Evolutionary conservation across 2,888 invertebrate genomes (phyloP), one percentile per base, ranked within the genome.

Genomic region (Arctia plantaginis): DNA sequence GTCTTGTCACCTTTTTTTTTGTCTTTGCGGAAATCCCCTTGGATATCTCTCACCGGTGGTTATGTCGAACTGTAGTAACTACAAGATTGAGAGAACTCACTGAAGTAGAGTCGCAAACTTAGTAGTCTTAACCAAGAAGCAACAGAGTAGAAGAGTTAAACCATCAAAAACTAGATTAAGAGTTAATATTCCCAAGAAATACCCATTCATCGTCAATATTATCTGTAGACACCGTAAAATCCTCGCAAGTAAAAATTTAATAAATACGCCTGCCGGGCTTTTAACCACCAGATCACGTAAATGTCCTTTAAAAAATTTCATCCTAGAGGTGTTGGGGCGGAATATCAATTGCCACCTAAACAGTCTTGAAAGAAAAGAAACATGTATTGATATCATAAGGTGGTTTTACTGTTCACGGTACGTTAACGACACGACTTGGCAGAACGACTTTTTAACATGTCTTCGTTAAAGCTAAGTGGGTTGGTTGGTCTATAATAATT

Each of bases 221-320:
- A 65, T 64, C n/a, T 1, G n/a, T 51, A 47, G 51, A 51, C 55
- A n/a, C 68, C 44, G 55, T 73, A 66, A 71, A 76, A 47, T 44
- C 15, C 20, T 39, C 47, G 20, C 41, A 47, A 47, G 66, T 70
- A 35, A 73, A 65, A 71, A 77, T 79, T 80, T 81, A 78, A 79
- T 81, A 77, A 77, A 82, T 76, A 85, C 72, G 66, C 72, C 70
- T 75, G 75, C 75, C 72, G 70, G 69, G 66, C 66, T 27, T 76
- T 82, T 80, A 75, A 66, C 18, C 65, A 39, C 51, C 82, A 51
- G 75, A 71, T 74, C 84, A 84, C 83, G 84, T 85, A 80, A 69
- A 6, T 64, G 82, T 81, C 77, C 76, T 83, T 83, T 84, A 85
- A 83, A n/a, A 84, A 81, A 75, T 80, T 67, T 81, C 83, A 82